These are phyloP conservation scores for Daphoenositta chrysoptera DNA, from an alignment of 2,113 vertebrate species.

Conservation along the genomic window DNA sequence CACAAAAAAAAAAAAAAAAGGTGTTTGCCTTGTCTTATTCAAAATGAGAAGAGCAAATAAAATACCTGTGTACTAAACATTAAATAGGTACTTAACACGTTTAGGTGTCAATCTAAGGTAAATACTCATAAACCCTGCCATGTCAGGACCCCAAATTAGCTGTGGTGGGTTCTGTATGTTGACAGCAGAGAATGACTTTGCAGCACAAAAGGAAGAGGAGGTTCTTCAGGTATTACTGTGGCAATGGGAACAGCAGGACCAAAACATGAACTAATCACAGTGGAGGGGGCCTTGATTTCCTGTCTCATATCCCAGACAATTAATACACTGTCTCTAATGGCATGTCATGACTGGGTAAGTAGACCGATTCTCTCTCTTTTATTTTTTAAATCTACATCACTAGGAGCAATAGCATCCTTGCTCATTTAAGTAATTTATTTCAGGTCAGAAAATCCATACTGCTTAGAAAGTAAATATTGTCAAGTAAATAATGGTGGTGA, in stretches of 20 bases:
- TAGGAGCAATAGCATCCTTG: neutral
- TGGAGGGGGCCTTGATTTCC: rapidly evolving
- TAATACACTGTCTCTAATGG: neutral
- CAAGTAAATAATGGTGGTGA: constrained; percentile 15
- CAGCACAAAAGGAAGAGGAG: neutral
- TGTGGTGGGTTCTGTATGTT: neutral
- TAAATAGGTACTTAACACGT: neutral
- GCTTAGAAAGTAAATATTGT: constrained; percentile 3
- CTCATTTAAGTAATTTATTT: neutral
- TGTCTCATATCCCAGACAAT: neutral
- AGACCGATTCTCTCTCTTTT: neutral
- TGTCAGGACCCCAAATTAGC: neutral
- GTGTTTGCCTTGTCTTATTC: neutral
- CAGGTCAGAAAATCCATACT: neutral
- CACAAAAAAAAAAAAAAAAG: neutral
- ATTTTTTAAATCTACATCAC: neutral
- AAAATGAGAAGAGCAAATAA: neutral
- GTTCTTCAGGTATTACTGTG: neutral
- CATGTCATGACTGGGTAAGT: neutral
- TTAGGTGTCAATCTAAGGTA: neutral
- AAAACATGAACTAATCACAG: neutral
- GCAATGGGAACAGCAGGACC: neutral
- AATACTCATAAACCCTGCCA: neutral
- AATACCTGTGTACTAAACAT: neutral
- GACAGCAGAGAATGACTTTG: neutral